Evolutionary conservation across 2,113 vertebrate genomes (phyloP).

Genomic region (Sinocyclocheilus maitianheensis): DNA sequence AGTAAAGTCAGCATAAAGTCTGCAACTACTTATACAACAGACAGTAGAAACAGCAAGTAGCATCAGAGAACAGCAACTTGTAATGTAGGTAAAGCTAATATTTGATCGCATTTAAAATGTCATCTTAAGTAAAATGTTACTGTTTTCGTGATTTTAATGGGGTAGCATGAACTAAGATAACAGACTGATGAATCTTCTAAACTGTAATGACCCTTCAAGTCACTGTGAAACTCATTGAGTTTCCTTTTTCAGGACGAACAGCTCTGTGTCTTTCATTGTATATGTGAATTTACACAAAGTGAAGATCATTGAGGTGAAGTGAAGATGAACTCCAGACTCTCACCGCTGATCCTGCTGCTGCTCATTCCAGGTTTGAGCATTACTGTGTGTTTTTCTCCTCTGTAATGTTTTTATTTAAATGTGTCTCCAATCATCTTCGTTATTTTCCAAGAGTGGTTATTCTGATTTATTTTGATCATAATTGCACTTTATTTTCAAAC

Average conservation of each 20-base stretch:
- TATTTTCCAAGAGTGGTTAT: too few species aligned
- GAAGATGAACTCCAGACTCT: neutral
- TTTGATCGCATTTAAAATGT: neutral
- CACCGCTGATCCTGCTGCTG: constrained; percentile 5
- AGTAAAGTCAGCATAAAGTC: too few species aligned
- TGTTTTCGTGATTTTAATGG: neutral
- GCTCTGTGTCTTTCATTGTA: neutral
- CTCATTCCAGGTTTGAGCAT: neutral
- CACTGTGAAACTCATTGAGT: neutral
- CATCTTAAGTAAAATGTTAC: neutral
- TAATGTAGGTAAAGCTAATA: neutral
- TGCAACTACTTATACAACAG: too few species aligned
- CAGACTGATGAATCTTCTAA: neutral
- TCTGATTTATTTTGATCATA: too few species aligned
- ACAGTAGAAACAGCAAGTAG: neutral
- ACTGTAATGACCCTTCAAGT: too few species aligned
- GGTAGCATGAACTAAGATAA: neutral
- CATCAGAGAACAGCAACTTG: neutral
- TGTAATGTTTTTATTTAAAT: too few species aligned
- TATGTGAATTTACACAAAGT: neutral
- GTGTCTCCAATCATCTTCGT: too few species aligned
- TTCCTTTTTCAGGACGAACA: neutral
- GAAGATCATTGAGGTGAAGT: neutral
- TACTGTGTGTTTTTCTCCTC: neutral
- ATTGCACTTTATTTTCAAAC: too few species aligned